phyloP scores from a whole-genome alignment of 92 coral and sea anemone species.

The Palythoa heliodiscus region DNA sequence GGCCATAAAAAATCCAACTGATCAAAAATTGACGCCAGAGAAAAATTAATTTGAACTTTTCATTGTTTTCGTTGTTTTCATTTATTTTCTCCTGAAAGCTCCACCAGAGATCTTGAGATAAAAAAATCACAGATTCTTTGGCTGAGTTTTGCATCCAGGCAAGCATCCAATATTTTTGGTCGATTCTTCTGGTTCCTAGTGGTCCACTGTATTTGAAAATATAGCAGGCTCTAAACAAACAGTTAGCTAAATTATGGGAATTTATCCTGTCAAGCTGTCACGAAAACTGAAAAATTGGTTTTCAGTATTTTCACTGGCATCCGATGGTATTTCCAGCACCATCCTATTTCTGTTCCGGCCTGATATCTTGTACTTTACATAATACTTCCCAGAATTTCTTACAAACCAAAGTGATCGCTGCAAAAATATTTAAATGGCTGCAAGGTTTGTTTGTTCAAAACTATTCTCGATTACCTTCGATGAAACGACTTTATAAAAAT shows the following conservation, averaged over 20 bases:
- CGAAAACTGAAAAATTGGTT: constrained; percentile 34
- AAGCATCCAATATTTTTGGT: not conserved
- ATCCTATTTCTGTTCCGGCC: not conserved
- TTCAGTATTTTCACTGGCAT: not conserved
- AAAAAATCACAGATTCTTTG: not conserved
- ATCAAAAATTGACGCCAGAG: too few relatives aligned
- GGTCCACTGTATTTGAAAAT: constrained; percentile 8
- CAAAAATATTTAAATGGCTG: not conserved
- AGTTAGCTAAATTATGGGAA: constrained; percentile 39
- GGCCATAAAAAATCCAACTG: too few relatives aligned
- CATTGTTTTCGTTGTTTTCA: too few relatives aligned
- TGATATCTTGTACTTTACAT: not conserved
- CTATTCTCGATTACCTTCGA: too few relatives aligned
- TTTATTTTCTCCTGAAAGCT: not conserved
- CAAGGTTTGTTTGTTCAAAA: not conserved
- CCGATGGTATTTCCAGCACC: constrained; percentile 3
- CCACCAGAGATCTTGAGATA: not conserved
- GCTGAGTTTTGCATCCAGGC: not conserved
- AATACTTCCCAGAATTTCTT: constrained; percentile 25
- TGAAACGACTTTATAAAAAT: too few relatives aligned
- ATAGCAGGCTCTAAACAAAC: constrained; percentile 35
- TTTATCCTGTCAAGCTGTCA: constrained; percentile 49
- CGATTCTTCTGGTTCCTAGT: not conserved
- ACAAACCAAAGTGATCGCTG: constrained; percentile 28
- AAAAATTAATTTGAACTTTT: too few relatives aligned